Conservation (phyloP, 2,113 vertebrate species). For the Nycticebus coucang region DNA sequence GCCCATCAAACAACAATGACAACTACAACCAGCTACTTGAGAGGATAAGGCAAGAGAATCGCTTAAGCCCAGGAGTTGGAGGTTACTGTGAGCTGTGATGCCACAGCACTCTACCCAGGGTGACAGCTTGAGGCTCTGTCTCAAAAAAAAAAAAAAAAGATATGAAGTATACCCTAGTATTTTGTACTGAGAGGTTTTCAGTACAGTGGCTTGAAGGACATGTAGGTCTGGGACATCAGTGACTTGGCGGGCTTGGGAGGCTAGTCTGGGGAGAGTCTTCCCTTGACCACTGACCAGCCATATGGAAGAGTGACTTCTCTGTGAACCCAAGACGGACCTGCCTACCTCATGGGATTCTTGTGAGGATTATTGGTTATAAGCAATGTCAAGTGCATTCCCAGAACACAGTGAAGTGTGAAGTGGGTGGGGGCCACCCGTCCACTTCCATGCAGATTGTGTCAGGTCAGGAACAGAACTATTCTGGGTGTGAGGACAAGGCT, state of each 20-base stretch:
- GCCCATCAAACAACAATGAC: no score
- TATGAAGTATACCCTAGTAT: background rate
- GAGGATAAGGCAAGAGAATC: no score
- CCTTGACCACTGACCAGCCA: background rate
- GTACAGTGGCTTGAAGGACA: background rate
- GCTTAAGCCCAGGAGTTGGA: no score
- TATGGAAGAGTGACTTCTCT: background rate
- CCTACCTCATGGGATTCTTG: background rate
- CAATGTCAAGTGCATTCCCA: background rate
- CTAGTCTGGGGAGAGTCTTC: background rate
- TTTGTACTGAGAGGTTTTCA: background rate
- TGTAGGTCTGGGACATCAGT: background rate
- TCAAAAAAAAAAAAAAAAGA: no score
- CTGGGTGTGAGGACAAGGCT: background rate
- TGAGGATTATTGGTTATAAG: background rate
- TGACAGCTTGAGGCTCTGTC: no score
- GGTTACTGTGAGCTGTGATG: no score
- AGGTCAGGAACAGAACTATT: background rate
- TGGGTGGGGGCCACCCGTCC: no score
- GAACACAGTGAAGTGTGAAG: background rate
- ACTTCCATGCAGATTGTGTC: background rate
- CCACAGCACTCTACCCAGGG: no score
- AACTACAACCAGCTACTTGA: no score
- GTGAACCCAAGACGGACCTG: background rate
- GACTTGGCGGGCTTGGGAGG: background rate